Base-by-base conservation (phyloP, 2,888 invertebrate genomes). In the Brachyopa scutellaris region DNA sequence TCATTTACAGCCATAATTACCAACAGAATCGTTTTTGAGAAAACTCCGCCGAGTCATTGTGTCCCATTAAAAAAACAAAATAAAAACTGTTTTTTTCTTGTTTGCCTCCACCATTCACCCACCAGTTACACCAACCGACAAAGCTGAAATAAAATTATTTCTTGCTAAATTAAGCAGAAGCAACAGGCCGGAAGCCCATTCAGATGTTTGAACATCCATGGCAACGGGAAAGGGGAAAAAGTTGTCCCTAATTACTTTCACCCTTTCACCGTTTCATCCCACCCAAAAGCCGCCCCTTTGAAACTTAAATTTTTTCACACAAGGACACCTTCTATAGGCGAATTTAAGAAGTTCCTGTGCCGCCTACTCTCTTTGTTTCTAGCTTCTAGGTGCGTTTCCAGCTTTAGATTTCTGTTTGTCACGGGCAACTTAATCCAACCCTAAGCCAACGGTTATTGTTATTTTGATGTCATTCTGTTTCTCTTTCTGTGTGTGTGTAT, bases 181-280 rank as follows among this genome's bases (percentile, higher is more conserved):
- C 69, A 70, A 62, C 74, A 69, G 69, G 61, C 47, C 55, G 55
- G 69, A 80, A 61, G 61, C 62, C 51, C 69, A 40, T 57, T 74
- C 8, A 33, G 45, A 31, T 51, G 66, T 72, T 73, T 51, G 21
- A n/a, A 73, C 40, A 45, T 49, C 53, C 53, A 33, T 11, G 38
- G 38, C n/a, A 31, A 13, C 11, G n/a, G n/a, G 19, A 19, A 29
- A 47, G 8, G 29, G 11, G 13, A 61, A 26, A 53, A 73, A 36
- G 11, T 21, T 49, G 31, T 57, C 66, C 57, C 66, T 74, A 74
- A 66, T 74, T 74, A 74, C 66, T 19, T 40, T 57, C 57, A 45
- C 31, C 57, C 74, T 23, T 73, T 57, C 47, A 15, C 31, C 23
- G 38, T 23, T 38, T 26, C 29, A 3, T 11, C 31, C 15, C 8